Evolutionary conservation across 2,888 invertebrate genomes (phyloP), one percentile per base, ranked within the genome.

Genomic region (Lingula anatina): DNA sequence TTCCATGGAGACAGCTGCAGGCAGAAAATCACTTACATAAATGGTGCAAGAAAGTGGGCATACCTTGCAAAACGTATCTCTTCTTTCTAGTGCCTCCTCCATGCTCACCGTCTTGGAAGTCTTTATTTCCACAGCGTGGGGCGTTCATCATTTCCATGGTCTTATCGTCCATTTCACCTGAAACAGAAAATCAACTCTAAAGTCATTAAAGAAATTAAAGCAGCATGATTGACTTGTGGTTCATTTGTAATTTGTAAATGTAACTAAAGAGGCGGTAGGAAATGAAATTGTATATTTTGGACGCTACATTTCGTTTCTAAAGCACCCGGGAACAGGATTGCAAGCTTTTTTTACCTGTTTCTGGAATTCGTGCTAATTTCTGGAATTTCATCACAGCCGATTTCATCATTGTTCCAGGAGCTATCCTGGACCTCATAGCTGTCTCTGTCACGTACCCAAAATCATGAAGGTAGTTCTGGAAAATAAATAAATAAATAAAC

Each of bases 41-140:
- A n/a, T n/a, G n/a, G n/a, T n/a, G n/a, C n/a, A n/a, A n/a, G n/a
- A n/a, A n/a, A n/a, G n/a, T n/a, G n/a, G n/a, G n/a, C n/a, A n/a
- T n/a, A n/a, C n/a, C n/a, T n/a, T n/a, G n/a, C n/a, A n/a, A n/a
- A n/a, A n/a, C n/a, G 5, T 39, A 25, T 7, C 39, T 21, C 21
- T 21, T 39, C 12, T 20, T 39, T 39, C 25, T 39, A 15, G n/a
- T 21, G 7, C 21, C 25, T 15, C 21, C 25, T 12, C 12, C 39
- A 1, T 23, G 25, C n/a, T n/a, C n/a, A n/a, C n/a, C n/a, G n/a
- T n/a, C n/a, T n/a, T n/a, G 20, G 43, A 12, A 12, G 18, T 46
- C 46, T 12, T 37, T 26, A 18, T 38, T 39, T 18, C 46, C 46
- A n/a, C 46, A 46, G 18, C 38, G 20, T 27, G 25, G 31, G 15